Evolutionary conservation across 2,888 invertebrate genomes (phyloP).

Genomic region (Gasteruption jaculator): DNA sequence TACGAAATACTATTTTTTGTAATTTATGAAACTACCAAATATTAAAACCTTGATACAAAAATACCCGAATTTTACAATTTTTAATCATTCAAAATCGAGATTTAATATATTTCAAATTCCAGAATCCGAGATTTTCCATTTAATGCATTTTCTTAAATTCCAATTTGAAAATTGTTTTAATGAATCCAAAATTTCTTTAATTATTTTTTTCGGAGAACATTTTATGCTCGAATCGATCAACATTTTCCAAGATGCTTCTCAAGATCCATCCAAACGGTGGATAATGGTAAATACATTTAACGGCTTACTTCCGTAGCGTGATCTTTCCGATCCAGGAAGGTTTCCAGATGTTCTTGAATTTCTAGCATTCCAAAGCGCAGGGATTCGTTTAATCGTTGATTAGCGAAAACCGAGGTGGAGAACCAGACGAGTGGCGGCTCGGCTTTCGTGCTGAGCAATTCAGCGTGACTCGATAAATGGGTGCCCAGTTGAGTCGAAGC

Average conservation of each 20-base stretch:
- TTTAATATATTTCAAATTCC: too few relatives aligned
- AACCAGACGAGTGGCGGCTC: conserved; percentile 91
- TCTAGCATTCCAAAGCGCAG: conserved; percentile 86
- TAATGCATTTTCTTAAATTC: not conserved
- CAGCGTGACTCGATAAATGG: conserved; percentile 57
- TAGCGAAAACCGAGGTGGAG: conserved; percentile 67
- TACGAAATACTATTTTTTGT: too few relatives aligned
- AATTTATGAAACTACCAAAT: too few relatives aligned
- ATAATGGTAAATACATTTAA: conserved; percentile 1
- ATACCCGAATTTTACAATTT: too few relatives aligned
- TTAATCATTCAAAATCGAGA: too few relatives aligned
- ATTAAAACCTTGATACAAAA: too few relatives aligned
- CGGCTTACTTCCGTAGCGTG: conserved; percentile 72
- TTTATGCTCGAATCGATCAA: too few relatives aligned
- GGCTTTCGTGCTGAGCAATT: conserved; percentile 57
- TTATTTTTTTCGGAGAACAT: not conserved
- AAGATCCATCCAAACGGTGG: too few relatives aligned
- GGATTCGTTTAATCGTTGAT: conserved; percentile 71
- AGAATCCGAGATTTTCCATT: too few relatives aligned
- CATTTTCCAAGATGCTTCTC: too few relatives aligned
- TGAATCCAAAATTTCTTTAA: not conserved
- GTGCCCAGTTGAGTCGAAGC: conserved; percentile 49
- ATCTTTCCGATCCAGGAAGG: conserved; percentile 87
- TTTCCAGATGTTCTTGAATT: conserved; percentile 92
- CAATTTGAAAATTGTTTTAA: conserved; percentile 2